phyloP scores from a whole-genome alignment of 2,113 vertebrate genomes.

The Piliocolobus tephrosceles region DNA sequence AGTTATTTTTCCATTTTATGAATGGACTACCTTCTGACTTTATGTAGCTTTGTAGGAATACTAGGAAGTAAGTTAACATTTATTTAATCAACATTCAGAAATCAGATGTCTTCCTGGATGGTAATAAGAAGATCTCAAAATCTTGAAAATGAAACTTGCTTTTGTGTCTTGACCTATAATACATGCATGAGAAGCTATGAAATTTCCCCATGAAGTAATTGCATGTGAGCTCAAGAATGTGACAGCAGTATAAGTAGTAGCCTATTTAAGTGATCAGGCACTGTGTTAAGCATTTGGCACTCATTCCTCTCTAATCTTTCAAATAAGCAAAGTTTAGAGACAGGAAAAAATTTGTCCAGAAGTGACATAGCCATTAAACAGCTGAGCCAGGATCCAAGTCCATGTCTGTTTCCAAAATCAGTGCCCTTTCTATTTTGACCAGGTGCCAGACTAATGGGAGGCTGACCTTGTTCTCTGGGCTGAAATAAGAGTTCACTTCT shows the following conservation, averaged over 20 bases:
- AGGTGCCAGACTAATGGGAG: background rate
- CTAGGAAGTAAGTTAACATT: background rate
- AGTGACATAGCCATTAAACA: background rate
- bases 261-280: background rate
- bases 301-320: background rate
- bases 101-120: background rate
- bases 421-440: background rate
- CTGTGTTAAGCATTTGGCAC: background rate
- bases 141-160: slow-evolving; percentile 20
- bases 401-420: background rate
- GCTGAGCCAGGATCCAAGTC: background rate
- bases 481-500: background rate
- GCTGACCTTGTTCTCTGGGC: background rate
- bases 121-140: background rate
- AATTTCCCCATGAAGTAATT: background rate
- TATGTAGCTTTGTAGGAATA: background rate
- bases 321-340: background rate
- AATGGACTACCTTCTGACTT: background rate
- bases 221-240: background rate
- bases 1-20: slow-evolving; percentile 12
- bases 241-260: background rate
- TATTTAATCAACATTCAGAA: background rate
- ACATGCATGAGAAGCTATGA: background rate
- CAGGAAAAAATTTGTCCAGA: background rate
- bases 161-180: background rate